Evolutionary conservation across 2,113 vertebrate genomes (phyloP), one percentile per base, ranked within the genome.

Genomic region (Pangasianodon hypophthalmus): DNA sequence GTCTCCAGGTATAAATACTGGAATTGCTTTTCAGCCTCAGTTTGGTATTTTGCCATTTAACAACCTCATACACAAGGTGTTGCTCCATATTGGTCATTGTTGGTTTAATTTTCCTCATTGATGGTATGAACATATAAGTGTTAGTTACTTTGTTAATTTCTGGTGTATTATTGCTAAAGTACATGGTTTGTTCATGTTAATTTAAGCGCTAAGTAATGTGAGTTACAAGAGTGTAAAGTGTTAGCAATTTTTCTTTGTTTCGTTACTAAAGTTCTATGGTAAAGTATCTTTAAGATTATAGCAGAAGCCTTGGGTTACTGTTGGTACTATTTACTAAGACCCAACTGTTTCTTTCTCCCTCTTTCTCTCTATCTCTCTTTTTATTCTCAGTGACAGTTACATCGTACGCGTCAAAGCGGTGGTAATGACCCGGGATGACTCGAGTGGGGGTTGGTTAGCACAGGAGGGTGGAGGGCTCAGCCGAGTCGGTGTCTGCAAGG

Each of bases 361-460:
- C 50, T 77, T 90, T 94, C 21, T 50, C 24, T 86, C 48, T 81
- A 4, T 46, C 37, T 91, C 21, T 86, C 37, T 77, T 91, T 94
- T 87, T 14, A 75, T 62, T 92, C 37, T 92, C 96, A 99, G 98
- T 98, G 98, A 99, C 97, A 99, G 97, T 97, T 99, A 99, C 97
- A 99, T 99, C 93, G 98, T 99, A 95, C 97, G 98, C 95, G 98
- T 99, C 95, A 99, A 99, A 97, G 98, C 98, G 91, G 98, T 99
- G 97, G 98, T 99, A 95, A 99, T 99, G 98, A 99, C 97, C 94
- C 97, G 98, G 96, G 98, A 99, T 96, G 98, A 99, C 97, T 99
- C 98, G 89, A 99, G 98, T 91, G 98, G 98, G 80, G 98, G 98
- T 94, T 99, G 98, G 98, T 94, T 99, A 96, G 98, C 98, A 26